Evolutionary conservation across 1,140 invertebrate species (phyloP), one percentile per base, ranked within the genome.

Genomic region (Drosophila micromelanica): DNA sequence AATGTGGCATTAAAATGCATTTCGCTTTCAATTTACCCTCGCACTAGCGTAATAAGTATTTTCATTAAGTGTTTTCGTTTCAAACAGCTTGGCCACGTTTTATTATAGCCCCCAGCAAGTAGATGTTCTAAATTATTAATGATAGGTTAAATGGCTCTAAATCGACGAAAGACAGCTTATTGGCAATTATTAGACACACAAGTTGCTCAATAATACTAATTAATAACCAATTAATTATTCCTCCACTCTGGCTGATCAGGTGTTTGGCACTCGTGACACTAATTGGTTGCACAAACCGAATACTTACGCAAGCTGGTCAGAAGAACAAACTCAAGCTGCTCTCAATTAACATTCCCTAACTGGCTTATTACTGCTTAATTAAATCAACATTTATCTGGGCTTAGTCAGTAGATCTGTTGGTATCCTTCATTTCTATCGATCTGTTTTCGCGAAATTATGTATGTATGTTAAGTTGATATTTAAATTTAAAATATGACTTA

Each of bases 1-100:
- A 86, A 82, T 80, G 79, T 61, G 65, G 84, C 76, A 89, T 89
- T 89, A 89, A 89, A 89, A 89, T 89, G 84, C 84, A 89, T 89
- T 89, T 89, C 73, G 70, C 84, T 89, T 89, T 89, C 84, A 89
- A 89, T 89, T 89, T 86, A 73, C 13, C 49, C 71, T 56, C 67
- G 67, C 61, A 73, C 46, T 71, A 62, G 65, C 62, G 79, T 74
- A 74, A 89, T 89, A 84, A 84, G 79, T 89, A 84, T 82, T 89
- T 89, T 89, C 84, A 89, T 89, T 89, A 89, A 84, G 85, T 84
- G 72, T 71, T 84, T 76, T 68, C 65, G 46, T 60, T 45, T 82
- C 59, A 79, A 45, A 72, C 54, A 82, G 82, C 80, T 82, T 37
- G 60, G 23, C 78, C 81, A 86, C 81, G 80, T 80, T 54, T 42